A percentile compares a stretch with the other conserved stretches of the same genome.
Conservation (phyloP, 1,140 invertebrate genomes). For the Papilio dardanus region DNA sequence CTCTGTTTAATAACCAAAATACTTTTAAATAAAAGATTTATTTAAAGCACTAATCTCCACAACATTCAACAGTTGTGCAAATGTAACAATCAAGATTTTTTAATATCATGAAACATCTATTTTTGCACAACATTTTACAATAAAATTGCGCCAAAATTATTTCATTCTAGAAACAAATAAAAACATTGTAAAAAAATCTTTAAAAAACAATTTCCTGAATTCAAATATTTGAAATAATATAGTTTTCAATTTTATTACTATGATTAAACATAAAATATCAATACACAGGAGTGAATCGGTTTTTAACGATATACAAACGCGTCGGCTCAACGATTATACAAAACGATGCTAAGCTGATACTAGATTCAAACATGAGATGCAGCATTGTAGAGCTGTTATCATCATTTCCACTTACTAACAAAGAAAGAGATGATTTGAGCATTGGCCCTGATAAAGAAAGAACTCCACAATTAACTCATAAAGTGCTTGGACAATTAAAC, state of each 20-base stretch:
- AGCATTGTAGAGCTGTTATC: constrained; percentile 82
- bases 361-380: constrained; percentile 86
- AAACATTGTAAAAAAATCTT: too few relatives aligned
- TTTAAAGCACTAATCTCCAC: not conserved
- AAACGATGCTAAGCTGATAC: constrained; percentile 86
- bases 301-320: constrained; percentile 89
- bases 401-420: constrained; percentile 78
- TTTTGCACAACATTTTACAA: too few relatives aligned
- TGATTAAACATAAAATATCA: not conserved
- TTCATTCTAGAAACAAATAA: too few relatives aligned
- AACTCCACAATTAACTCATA: too few relatives aligned
- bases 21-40: not conserved
- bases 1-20: not conserved
- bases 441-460: too few relatives aligned
- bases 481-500: constrained; percentile 39
- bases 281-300: constrained; percentile 85
- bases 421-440: too few relatives aligned
- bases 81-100: not conserved
- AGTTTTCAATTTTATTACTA: too few relatives aligned
- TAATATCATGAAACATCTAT: not conserved
- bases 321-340: constrained; percentile 87
- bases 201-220: not conserved
- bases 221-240: too few relatives aligned
- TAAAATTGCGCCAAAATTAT: too few relatives aligned
- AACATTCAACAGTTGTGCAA: not conserved